phyloP scores from a whole-genome alignment of 2,113 vertebrate species.

The Phyllostomus discolor region DNA sequence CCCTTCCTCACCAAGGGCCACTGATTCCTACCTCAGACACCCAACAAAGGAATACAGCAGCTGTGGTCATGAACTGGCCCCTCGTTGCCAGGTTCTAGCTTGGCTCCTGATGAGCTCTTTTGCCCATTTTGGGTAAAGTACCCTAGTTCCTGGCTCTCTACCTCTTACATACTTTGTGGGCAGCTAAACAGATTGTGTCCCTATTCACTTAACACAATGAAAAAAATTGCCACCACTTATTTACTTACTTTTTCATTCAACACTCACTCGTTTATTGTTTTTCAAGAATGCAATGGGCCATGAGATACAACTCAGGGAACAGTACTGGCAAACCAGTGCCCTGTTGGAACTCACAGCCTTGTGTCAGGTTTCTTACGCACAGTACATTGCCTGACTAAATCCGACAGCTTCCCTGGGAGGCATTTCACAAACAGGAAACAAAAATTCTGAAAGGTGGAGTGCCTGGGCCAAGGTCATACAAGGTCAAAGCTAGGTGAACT shows the following conservation, averaged over 20 bases:
- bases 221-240: not conserved
- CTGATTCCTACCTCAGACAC: not conserved
- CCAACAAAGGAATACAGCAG: not conserved
- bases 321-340: not conserved
- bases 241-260: not conserved
- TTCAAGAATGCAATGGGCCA: not conserved
- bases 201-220: not conserved
- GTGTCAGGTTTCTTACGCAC: not conserved
- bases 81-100: not conserved
- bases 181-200: not conserved
- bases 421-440: not conserved
- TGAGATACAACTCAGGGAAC: not conserved
- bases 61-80: not conserved
- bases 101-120: not conserved
- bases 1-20: not conserved
- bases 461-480: not conserved
- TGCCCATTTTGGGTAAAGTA: not conserved
- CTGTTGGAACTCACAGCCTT: not conserved
- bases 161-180: not conserved
- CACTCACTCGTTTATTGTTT: not conserved
- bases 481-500: not conserved
- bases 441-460: not conserved
- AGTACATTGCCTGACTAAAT: not conserved
- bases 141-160: not conserved
- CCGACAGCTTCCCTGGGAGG: not conserved